Conservation (phyloP, 2,797 vertebrate genomes). For the Bufotes viridis region DNA sequence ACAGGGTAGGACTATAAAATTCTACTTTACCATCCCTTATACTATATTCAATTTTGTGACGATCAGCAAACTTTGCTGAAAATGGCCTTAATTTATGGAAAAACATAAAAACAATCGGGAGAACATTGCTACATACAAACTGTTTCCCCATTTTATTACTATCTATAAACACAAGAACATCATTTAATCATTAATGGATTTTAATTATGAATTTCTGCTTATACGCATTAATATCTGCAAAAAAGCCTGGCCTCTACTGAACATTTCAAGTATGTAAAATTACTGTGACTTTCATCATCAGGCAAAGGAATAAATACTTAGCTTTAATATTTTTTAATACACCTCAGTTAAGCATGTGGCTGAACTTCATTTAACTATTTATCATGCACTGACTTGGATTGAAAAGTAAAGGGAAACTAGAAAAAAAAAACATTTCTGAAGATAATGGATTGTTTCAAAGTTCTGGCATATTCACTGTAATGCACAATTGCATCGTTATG, state of each 20-base stretch:
- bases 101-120: neutral
- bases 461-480: too few species aligned
- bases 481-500: too few species aligned
- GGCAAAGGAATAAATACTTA: neutral
- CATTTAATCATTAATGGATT: neutral
- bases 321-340: too few species aligned
- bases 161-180: neutral
- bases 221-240: neutral
- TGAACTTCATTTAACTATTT: too few species aligned
- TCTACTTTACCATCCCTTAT: neutral
- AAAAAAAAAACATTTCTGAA: neutral
- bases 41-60: neutral
- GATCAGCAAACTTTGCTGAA: neutral
- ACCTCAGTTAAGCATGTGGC: too few species aligned
- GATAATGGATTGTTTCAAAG: too few species aligned
- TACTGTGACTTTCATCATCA: neutral
- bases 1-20: neutral
- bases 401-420: too few species aligned
- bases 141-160: neutral
- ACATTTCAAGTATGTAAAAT: neutral
- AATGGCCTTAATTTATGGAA: neutral
- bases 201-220: neutral
- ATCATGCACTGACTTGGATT: too few species aligned
- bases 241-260: neutral
- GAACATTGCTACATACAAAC: neutral